These are phyloP conservation scores for Benitochromis conjunctus DNA, from an alignment of 2,113 vertebrate species.

Conservation along the genomic window DNA sequence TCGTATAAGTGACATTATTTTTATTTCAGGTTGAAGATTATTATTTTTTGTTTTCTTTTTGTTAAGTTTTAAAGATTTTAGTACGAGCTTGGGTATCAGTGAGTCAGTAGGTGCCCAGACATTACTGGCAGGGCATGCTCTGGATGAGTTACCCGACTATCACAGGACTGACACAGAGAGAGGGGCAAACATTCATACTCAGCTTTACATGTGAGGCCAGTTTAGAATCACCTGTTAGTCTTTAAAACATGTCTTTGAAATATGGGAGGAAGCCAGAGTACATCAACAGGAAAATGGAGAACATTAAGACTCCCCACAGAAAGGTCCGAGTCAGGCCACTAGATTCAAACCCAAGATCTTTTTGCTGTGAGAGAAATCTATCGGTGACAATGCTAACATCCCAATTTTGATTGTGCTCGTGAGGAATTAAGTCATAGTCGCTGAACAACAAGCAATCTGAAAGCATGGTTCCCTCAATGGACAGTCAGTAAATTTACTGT, in stretches of 20 bases:
- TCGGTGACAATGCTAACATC: background rate
- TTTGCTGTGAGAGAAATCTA: background rate
- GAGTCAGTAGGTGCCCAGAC: no score
- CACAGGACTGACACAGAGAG: background rate
- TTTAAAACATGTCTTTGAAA: background rate
- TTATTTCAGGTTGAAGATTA: background rate
- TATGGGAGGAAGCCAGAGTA: background rate
- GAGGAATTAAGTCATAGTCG: constrained; percentile 69
- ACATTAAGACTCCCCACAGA: background rate
- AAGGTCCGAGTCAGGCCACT: background rate
- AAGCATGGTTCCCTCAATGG: constrained; percentile 79
- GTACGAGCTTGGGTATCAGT: no score
- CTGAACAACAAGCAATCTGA: constrained; percentile 69
- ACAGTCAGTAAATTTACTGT: background rate
- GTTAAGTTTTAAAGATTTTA: no score
- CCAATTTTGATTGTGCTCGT: constrained; percentile 82
- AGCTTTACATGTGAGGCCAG: background rate
- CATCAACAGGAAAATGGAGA: background rate
- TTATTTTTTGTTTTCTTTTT: background rate
- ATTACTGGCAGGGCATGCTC: background rate
- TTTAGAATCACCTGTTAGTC: background rate
- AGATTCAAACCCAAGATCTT: background rate
- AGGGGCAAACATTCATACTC: background rate
- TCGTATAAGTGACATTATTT: background rate
- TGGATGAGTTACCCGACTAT: background rate